These are phyloP conservation scores for Perca schrenkii DNA, from an alignment of 2,113 vertebrate genomes.

Conservation along the genomic window DNA sequence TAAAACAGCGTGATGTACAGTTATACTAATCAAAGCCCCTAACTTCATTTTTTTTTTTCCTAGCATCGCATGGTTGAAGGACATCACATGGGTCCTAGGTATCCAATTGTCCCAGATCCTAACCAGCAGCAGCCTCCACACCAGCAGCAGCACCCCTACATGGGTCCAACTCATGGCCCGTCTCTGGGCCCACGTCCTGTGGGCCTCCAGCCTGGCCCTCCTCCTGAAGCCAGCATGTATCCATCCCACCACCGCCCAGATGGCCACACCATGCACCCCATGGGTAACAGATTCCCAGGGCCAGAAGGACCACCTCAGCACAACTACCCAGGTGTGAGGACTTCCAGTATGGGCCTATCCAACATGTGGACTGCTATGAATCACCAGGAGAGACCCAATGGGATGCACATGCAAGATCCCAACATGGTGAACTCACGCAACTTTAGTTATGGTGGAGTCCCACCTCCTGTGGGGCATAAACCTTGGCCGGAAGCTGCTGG, in stretches of 20 bases:
- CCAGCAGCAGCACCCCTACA: constrained; percentile 83
- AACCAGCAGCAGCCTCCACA: constrained; percentile 73
- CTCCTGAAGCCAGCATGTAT: constrained; percentile 87
- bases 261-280: constrained; percentile 69
- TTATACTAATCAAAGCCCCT: background rate
- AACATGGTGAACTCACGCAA: constrained; percentile 75
- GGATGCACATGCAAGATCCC: constrained; percentile 77
- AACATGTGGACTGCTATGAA: constrained; percentile 90
- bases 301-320: constrained; percentile 84
- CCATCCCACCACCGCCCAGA: constrained; percentile 81
- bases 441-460: constrained; percentile 84
- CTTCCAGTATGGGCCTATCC: constrained; percentile 82
- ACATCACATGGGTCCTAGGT: constrained; percentile 85
- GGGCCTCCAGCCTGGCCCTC: constrained; percentile 86
- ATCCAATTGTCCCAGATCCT: constrained; percentile 80
- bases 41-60: background rate
- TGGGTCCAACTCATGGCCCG: constrained; percentile 85
- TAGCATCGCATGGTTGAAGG: constrained; percentile 86
- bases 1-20: background rate
- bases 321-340: constrained; percentile 87
- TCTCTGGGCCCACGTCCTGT: constrained; percentile 86
- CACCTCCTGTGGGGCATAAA: constrained; percentile 84
- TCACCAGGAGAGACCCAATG: constrained; percentile 77
- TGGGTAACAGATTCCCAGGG: constrained; percentile 79
- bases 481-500: constrained; percentile 90